phyloP scores from a whole-genome alignment of 1,140 invertebrate species.

The Sitophilus oryzae region DNA sequence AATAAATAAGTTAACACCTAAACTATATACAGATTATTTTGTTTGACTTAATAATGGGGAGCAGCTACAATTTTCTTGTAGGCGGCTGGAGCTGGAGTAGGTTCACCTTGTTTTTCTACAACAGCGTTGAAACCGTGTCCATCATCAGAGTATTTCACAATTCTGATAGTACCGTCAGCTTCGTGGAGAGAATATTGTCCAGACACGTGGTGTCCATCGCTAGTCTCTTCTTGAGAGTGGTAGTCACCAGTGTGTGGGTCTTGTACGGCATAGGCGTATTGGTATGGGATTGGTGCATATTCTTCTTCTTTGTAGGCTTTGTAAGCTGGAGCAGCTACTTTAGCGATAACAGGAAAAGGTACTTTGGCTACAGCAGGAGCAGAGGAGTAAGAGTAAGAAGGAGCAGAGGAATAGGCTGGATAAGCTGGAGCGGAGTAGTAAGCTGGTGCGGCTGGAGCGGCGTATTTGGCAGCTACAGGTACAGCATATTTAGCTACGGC shows the following conservation, averaged over 20 bases:
- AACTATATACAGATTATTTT: constrained; percentile 5
- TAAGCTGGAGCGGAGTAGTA: constrained; percentile 25
- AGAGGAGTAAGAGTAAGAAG: constrained; percentile 10
- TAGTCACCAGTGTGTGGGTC: constrained; percentile 47
- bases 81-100: constrained; percentile 12
- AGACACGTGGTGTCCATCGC: constrained; percentile 21
- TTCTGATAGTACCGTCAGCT: constrained; percentile 49
- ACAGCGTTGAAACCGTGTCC: constrained; percentile 39
- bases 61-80: constrained; percentile 8
- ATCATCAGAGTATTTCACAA: constrained; percentile 50
- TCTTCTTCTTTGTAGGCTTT: constrained; percentile 13
- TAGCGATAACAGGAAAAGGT: constrained; percentile 24
- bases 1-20: background rate
- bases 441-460: constrained; percentile 18
- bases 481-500: constrained; percentile 18
- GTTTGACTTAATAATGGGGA: constrained; percentile 3
- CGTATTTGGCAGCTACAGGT: constrained; percentile 26
- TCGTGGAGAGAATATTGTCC: constrained; percentile 43
- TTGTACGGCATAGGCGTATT: constrained; percentile 29
- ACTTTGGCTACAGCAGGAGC: constrained; percentile 11
- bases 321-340: constrained; percentile 11
- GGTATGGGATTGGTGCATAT: constrained; percentile 24
- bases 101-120: constrained; percentile 22
- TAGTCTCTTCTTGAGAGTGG: constrained; percentile 26
- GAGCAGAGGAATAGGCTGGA: constrained; percentile 17